Evolutionary conservation across 2,113 vertebrate genomes (phyloP), one percentile per base, ranked within the genome.

Genomic region (Laterallus jamaicensis): DNA sequence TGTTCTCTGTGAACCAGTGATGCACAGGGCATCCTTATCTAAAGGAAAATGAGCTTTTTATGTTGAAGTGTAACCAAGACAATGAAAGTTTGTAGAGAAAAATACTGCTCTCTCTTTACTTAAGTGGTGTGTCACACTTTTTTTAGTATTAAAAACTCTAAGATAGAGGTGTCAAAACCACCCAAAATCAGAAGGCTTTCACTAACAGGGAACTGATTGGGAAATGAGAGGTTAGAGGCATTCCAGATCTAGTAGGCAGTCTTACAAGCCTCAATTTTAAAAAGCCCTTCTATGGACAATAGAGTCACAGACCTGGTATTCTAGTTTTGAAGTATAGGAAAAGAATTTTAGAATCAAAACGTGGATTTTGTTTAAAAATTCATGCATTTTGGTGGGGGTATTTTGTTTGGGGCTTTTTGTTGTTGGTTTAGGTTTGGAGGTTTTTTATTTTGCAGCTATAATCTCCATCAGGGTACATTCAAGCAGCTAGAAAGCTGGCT

Each of bases 401-500:
- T 9, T 24, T 24, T 39, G 21, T 15, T 9, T 40, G 15, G 44
- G 44, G 44, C 44, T 47, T 47, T 47, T 47, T 47, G 17, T 47
- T 47, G 44, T 47, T 47, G 44, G 44, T 47, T 47, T 47, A 19
- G 17, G 18, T 9, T 47, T 47, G 44, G 44, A 16, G 7, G 18
- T 47, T 55, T 37, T n/a, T 24, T 15, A 63, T 37, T n/a, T 9
- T 75, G 26, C 25, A 83, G 32, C 56, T 55, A 28, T 42, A 75
- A 71, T 56, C 2, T 1, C 29, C 50, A 42, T 3, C 15, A n/a
- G 29, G 5, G 12, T 19, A 52, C 2, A 1, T 26, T 37, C 66
- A 91, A 73, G 9, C 5, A 15, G 17, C 32, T 14, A 44, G 26
- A 58, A 58, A 60, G 42, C 19, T 70, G 76, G 10, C 15, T 66